phyloP scores from a whole-genome alignment of 2,797 vertebrate genomes.

The Argyrosomus regius region DNA sequence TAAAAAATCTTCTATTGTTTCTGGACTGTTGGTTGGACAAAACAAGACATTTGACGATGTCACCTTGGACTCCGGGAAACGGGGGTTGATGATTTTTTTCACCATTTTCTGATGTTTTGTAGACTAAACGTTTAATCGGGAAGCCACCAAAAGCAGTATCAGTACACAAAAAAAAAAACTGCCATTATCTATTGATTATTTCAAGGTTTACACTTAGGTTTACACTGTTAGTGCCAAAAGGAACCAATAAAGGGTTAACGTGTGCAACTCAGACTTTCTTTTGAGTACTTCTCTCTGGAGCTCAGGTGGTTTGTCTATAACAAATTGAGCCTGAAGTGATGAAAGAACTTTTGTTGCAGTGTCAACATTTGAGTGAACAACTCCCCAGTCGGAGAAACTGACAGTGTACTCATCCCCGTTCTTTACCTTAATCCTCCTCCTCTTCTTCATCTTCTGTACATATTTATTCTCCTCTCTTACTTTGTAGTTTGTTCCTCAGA shows the following conservation, averaged over 20 bases:
- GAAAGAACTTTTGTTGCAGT: conserved; percentile 64
- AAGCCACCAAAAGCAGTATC: too few relatives aligned
- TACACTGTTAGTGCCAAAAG: neutral
- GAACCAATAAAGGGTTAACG: conserved; percentile 3
- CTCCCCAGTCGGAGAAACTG: conserved; percentile 45
- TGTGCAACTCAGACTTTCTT: neutral
- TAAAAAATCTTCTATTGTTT: too few relatives aligned
- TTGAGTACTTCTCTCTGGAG: conserved; percentile 7
- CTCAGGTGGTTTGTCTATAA: conserved; percentile 57
- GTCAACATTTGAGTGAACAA: conserved; percentile 66
- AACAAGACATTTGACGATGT: too few relatives aligned
- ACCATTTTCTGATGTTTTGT: too few relatives aligned
- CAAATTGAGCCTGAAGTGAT: conserved; percentile 63
- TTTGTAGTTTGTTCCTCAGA: conserved; percentile 41
- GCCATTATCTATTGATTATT: too few relatives aligned
- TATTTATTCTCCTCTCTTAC: conserved; percentile 41
- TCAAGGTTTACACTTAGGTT: too few relatives aligned
- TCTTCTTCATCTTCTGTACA: conserved; percentile 20
- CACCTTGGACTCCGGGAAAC: too few relatives aligned
- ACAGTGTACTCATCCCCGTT: conserved; percentile 40
- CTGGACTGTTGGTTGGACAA: too few relatives aligned
- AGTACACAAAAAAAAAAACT: too few relatives aligned
- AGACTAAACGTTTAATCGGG: too few relatives aligned
- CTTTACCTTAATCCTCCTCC: conserved; percentile 46
- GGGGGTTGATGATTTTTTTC: too few relatives aligned